phyloP scores from a whole-genome alignment of 2,113 vertebrate genomes.

The Trachemys scripta region DNA sequence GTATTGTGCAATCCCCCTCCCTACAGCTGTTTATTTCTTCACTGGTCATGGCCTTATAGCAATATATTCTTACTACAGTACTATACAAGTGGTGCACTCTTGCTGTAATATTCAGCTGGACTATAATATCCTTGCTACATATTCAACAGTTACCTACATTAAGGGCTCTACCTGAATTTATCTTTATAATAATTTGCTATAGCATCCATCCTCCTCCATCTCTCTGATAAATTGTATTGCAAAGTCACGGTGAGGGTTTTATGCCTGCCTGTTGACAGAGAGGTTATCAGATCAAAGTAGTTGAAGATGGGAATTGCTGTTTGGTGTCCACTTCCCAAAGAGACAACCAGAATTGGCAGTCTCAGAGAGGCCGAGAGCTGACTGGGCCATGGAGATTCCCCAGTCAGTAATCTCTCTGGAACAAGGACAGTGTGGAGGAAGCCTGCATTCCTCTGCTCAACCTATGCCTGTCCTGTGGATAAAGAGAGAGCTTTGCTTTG shows the following conservation, averaged over 20 bases:
- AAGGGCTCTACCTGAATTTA: not conserved
- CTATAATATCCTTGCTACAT: accelerated
- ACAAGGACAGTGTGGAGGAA: not conserved
- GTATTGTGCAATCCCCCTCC: not conserved
- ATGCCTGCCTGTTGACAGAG: not conserved
- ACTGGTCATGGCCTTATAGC: not conserved
- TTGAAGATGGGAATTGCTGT: not conserved
- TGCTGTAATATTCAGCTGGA: accelerated
- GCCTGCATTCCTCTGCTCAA: not conserved
- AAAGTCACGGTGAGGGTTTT: not conserved
- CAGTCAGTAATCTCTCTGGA: not conserved
- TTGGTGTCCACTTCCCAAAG: not conserved
- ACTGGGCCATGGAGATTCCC: not conserved
- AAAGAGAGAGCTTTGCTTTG: not conserved
- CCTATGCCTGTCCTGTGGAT: accelerated
- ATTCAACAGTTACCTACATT: not conserved
- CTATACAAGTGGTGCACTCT: not conserved
- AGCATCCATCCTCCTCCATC: not conserved
- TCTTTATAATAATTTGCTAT: not conserved
- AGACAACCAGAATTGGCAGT: not conserved
- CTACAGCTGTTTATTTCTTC: not conserved
- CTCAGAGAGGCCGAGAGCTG: not conserved
- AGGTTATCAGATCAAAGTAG: not conserved
- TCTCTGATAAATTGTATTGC: not conserved
- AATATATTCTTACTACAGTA: not conserved